Percentiles rank a stretch among this genome's conserved stretches.
These are phyloP conservation scores for Dinothrombium tinctorium DNA, from an alignment of 1,140 invertebrate species.

Conservation along the genomic window DNA sequence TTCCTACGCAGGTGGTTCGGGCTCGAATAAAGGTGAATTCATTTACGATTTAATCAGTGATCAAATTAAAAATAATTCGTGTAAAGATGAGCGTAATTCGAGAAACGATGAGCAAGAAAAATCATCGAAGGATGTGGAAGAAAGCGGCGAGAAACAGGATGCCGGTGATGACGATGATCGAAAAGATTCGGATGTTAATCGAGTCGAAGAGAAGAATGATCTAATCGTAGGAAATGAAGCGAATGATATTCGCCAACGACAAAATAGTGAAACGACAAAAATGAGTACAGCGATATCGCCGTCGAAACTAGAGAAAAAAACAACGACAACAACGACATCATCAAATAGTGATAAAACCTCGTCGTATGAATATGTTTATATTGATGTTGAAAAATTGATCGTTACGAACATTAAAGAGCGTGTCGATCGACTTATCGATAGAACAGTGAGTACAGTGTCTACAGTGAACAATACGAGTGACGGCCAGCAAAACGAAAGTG, in stretches of 20 bases:
- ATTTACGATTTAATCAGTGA: conserved; percentile 7
- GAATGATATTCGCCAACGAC: no score
- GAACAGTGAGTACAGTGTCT: no score
- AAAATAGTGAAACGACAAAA: no score
- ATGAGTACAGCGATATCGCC: neutral
- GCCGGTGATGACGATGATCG: neutral
- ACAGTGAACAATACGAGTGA: no score
- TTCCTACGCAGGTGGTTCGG: conserved; percentile 8
- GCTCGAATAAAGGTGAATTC: conserved; percentile 12
- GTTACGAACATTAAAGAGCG: conserved; percentile 4
- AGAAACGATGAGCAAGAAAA: neutral
- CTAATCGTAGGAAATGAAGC: no score
- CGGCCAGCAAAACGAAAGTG: neutral
- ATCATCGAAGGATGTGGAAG: no score
- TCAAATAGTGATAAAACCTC: no score
- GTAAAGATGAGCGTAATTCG: neutral
- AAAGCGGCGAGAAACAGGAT: no score
- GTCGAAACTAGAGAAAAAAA: no score
- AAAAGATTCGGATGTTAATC: neutral
- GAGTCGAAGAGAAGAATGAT: no score
- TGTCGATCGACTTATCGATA: no score
- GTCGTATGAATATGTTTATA: conserved; percentile 6
- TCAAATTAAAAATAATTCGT: neutral
- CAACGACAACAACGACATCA: no score
- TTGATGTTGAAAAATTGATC: conserved; percentile 7